A percentile compares a stretch with the other conserved stretches of the same genome.
Evolutionary conservation across 1,140 invertebrate genomes (phyloP).

Genomic region (Lordiphosa mommai): DNA sequence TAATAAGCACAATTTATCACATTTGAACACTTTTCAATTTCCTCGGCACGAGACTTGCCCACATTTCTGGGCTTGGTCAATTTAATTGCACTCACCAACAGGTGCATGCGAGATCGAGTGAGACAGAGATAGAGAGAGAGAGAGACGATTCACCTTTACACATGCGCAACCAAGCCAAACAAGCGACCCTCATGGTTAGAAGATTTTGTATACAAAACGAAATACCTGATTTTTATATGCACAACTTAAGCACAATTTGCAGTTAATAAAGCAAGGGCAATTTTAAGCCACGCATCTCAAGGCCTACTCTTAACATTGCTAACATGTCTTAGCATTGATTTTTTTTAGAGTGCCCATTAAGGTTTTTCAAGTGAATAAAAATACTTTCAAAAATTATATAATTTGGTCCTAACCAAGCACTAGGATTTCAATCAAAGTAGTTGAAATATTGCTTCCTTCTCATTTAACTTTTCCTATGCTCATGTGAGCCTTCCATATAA

Average conservation of each 20-base stretch:
- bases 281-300: conserved; percentile 38
- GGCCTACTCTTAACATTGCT: conserved; percentile 37
- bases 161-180: conserved; percentile 39
- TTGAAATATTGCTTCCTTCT: background rate
- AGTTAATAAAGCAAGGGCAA: conserved; percentile 61
- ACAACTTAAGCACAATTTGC: conserved; percentile 40
- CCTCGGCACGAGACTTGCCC: conserved; percentile 18
- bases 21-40: conserved; percentile 27
- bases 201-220: too few relatives aligned
- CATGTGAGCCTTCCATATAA: conserved; percentile 3
- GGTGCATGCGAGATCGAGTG: conserved; percentile 32
- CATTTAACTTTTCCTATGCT: background rate
- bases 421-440: conserved; percentile 15
- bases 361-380: background rate
- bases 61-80: conserved; percentile 26
- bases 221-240: too few relatives aligned
- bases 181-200: background rate
- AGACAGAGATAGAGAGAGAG: too few relatives aligned
- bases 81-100: conserved; percentile 50
- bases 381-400: background rate
- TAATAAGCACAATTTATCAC: conserved; percentile 59
- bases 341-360: conserved; percentile 5
- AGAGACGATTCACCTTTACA: conserved; percentile 8
- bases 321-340: conserved; percentile 56
- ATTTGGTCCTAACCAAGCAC: conserved; percentile 12